Conservation (phyloP, 2,113 vertebrate genomes). For the Typhlomys cinereus region DNA sequence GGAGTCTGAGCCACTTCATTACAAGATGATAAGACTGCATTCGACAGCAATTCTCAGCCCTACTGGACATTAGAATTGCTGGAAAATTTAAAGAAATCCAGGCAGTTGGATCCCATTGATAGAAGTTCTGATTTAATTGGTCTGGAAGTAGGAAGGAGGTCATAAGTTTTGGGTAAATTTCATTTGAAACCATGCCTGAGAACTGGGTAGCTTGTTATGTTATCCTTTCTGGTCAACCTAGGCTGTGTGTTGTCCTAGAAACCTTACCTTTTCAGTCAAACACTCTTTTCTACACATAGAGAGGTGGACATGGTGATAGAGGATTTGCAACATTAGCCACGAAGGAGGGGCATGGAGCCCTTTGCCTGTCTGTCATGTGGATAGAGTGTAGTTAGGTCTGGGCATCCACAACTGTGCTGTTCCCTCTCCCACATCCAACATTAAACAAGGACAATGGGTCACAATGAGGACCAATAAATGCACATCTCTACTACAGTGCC, state of each 20-base stretch:
- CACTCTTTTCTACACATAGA: not conserved
- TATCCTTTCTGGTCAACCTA: not conserved
- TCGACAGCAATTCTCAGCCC: not conserved
- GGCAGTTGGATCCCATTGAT: not conserved
- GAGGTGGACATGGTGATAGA: not conserved
- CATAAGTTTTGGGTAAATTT: not conserved
- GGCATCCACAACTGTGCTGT: not conserved
- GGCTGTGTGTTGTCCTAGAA: not conserved
- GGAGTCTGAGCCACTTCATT: not conserved
- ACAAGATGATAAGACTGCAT: not conserved
- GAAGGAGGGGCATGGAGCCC: not conserved
- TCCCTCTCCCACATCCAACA: not conserved
- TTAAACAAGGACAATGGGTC: not conserved
- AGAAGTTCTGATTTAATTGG: slow-evolving; percentile 15
- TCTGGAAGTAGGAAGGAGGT: rapidly evolving
- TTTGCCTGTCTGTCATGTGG: not conserved
- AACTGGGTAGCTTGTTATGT: not conserved
- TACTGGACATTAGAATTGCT: not conserved
- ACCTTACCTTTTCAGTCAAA: not conserved
- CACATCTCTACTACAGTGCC: not conserved
- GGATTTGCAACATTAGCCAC: not conserved
- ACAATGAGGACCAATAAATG: not conserved
- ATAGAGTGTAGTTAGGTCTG: not conserved
- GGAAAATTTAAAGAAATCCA: not conserved
- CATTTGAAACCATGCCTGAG: not conserved